Base-by-base conservation (phyloP, 2,888 invertebrate genomes). In the Monopis laevigella region DNA sequence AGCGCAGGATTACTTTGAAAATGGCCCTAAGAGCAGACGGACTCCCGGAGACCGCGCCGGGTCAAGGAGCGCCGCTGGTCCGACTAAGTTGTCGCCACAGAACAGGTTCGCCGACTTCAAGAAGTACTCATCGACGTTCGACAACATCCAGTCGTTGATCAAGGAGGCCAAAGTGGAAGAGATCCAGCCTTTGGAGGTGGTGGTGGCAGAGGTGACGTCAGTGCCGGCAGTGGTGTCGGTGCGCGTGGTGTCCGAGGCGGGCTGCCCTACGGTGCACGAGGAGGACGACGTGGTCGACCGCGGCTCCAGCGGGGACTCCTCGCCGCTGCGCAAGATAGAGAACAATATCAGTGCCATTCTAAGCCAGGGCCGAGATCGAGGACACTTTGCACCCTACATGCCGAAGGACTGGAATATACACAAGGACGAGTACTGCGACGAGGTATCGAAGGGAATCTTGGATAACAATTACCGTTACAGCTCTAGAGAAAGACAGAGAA, bases 71-170 rank as follows among this genome's bases (percentile, higher is more conserved):
- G 66, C 55, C 48, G 55, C 69, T 46, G 58, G 69, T 42, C 80
- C 70, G 46, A 80, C 58, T 48, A 82, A 82, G 54, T 53, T 82
- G 18, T 82, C 82, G 1, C 85, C 85, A 6, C 84, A 83, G 51
- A 83, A 75, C 55, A 74, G 82, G 48, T 82, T 82, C 55, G 66
- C 82, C 7, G 88, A 88, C 56, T 83, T 85, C 51, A 88, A 87
- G 56, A 86, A 88, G 55, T 88, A 88, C 66, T 89, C 88, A 49
- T 88, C 87, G 30, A 89, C 89, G 6, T 90, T 90, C 62, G 89
- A 90, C 74, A 89, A 89, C 58, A 87, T 90, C 53, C 87, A 88
- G 58, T 88, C 88, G 28, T 67, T 90, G 49, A 84, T 90, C 47
- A 86, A 86, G 54, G 89, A 90, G 60, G 88, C 88, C 14, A 84